These are phyloP conservation scores for Drosophila flavopinicola DNA, from an alignment of 2,888 invertebrate species.

Conservation along the genomic window DNA sequence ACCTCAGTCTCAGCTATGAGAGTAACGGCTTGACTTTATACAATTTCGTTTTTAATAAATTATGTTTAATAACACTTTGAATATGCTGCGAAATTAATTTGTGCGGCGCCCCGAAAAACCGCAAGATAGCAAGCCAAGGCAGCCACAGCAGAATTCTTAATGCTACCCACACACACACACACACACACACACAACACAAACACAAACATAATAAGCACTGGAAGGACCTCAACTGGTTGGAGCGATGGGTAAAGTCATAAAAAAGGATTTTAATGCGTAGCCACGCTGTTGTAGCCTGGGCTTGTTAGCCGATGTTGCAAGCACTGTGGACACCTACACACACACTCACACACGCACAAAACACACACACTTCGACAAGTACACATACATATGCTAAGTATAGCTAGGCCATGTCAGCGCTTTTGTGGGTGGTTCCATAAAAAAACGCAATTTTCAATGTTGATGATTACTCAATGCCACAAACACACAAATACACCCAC, in stretches of 20 bases:
- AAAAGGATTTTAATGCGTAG: slow-evolving; percentile 77
- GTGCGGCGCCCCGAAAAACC: slow-evolving; percentile 57
- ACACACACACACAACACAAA: background rate
- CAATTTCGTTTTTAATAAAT: slow-evolving; percentile 81
- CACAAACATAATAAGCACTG: slow-evolving; percentile 10
- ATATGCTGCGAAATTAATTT: slow-evolving; percentile 81
- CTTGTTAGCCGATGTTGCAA: slow-evolving; percentile 61
- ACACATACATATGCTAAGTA: slow-evolving; percentile 54
- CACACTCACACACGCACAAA: slow-evolving; percentile 7
- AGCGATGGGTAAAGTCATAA: slow-evolving; percentile 66
- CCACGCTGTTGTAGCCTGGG: slow-evolving; percentile 64
- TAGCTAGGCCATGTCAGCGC: slow-evolving; percentile 69
- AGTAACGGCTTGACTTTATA: slow-evolving; percentile 63
- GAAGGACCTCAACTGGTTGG: slow-evolving; percentile 33
- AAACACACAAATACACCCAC: slow-evolving; percentile 55
- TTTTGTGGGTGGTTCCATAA: slow-evolving; percentile 64
- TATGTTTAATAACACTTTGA: slow-evolving; percentile 82
- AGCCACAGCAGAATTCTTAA: slow-evolving; percentile 37
- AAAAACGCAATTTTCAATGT: slow-evolving; percentile 78
- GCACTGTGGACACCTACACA: slow-evolving; percentile 37
- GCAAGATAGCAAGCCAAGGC: slow-evolving; percentile 44
- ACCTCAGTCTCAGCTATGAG: slow-evolving; percentile 11
- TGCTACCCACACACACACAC: slow-evolving; percentile 6
- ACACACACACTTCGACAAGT: slow-evolving; percentile 27
- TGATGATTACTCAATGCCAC: slow-evolving; percentile 79